Evolutionary conservation across 2,888 invertebrate genomes (phyloP), one percentile per base, ranked within the genome.

Genomic region (Epirrhoe tristata): DNA sequence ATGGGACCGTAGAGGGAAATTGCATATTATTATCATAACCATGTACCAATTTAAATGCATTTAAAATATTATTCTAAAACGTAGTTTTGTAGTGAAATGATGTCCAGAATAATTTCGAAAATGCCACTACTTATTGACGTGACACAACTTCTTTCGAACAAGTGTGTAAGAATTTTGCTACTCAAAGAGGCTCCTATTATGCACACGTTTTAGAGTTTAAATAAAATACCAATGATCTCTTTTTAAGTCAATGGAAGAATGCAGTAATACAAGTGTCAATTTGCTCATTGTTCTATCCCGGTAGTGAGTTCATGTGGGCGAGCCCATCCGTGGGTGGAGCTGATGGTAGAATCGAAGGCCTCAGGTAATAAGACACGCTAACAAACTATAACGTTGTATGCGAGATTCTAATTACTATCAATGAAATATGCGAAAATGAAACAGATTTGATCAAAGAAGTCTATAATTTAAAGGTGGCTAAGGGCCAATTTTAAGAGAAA

Each of bases 291-390:
- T 84, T 81, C 80, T 81, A 73, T 74, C 76, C 69, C 70, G 58
- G 56, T 58, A 57, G 63, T 64, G 39, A 66, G 73, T 43, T 43
- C 39, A 12, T 57, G 86, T 87, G 79, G 87, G 89, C 81, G 87
- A 80, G 81, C 83, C 84, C 86, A 84, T 81, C 81, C 78, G 79
- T 85, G 77, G 88, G 89, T 82, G 82, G 79, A 77, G 73, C 79
- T 73, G 76, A 77, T 75, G 78, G 76, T 63, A 71, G 71, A 73
- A 74, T 65, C 76, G 84, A 88, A 89, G 89, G 88, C 71, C 70
- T 75, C 72, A 73, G 68, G 74, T 72, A 75, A 73, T 55, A 57
- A 60, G 54, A 66, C 58, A 66, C 66, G 66, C 54, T 16, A 68
- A 61, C 31, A 61, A 54, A 51, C 64, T 58, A 64, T 61, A 61